These are phyloP conservation scores for Nyctibius bracteatus DNA, from an alignment of 2,113 vertebrate genomes.

Conservation along the genomic window DNA sequence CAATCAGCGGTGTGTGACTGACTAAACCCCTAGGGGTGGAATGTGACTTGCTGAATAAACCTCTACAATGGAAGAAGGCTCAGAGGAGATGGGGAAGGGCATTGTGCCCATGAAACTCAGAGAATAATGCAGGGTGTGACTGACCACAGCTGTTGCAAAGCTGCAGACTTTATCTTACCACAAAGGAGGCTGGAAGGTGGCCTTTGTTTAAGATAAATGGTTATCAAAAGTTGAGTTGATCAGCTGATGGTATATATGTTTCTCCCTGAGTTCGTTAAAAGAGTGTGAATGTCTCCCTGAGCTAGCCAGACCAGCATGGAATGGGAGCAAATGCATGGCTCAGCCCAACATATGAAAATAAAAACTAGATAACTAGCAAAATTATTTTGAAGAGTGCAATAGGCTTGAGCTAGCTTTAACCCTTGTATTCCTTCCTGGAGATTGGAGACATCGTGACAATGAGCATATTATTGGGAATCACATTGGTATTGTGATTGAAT, in stretches of 20 bases:
- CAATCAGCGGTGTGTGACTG: background rate
- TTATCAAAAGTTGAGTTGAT: background rate
- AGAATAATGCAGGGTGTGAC: background rate
- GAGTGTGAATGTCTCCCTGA: background rate
- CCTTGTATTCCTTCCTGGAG: background rate
- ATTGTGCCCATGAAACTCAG: background rate
- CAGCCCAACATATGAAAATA: background rate
- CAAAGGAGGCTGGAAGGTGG: background rate
- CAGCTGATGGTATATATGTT: background rate
- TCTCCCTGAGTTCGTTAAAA: background rate
- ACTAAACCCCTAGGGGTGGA: background rate
- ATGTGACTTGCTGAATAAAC: background rate
- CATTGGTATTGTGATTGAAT: background rate
- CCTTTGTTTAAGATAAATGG: background rate
- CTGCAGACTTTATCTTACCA: background rate
- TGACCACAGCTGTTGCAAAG: background rate
- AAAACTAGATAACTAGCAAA: background rate
- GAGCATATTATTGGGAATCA: background rate
- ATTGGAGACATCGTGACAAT: background rate
- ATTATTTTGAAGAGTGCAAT: background rate
- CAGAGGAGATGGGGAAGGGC: background rate
- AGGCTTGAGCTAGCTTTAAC: background rate
- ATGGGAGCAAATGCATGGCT: background rate
- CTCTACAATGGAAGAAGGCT: background rate
- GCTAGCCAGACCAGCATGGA: background rate